Conservation (phyloP, 2,113 vertebrate genomes). For the Cinclus cinclus region DNA sequence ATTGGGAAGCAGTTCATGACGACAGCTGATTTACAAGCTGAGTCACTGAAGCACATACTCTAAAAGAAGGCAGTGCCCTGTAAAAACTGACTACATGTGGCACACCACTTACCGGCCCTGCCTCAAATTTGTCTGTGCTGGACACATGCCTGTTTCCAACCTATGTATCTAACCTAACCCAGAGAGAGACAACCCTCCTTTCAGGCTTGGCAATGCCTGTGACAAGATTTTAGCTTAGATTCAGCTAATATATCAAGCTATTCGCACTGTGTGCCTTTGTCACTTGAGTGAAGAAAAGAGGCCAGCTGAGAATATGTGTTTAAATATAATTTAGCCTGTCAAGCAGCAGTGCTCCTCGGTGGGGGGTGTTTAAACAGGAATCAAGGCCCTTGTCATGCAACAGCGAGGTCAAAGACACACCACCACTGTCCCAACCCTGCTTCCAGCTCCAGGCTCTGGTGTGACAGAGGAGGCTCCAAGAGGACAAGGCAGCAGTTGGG, state of each 20-base stretch:
- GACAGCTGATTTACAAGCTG: constrained; percentile 55
- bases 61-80: constrained; percentile 29
- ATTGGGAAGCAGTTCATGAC: background rate
- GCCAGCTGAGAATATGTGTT: constrained; percentile 37
- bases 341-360: background rate
- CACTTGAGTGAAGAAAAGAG: constrained; percentile 28
- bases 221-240: constrained; percentile 28
- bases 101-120: constrained; percentile 41
- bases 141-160: background rate
- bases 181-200: background rate
- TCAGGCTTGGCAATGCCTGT: background rate
- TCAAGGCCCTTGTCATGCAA: background rate
- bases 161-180: background rate
- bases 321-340: constrained; percentile 49
- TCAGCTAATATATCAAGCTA: constrained; percentile 23
- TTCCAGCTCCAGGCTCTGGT: background rate
- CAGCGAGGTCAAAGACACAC: background rate
- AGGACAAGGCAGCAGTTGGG: background rate
- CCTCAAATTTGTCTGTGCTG: constrained; percentile 8
- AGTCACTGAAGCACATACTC: constrained; percentile 36
- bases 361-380: background rate
- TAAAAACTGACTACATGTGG: constrained; percentile 33
- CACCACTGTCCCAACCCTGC: background rate
- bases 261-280: constrained; percentile 29
- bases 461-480: background rate